These are phyloP conservation scores for Cyclophora punctaria DNA, from an alignment of 2,888 invertebrate species.

Conservation along the genomic window DNA sequence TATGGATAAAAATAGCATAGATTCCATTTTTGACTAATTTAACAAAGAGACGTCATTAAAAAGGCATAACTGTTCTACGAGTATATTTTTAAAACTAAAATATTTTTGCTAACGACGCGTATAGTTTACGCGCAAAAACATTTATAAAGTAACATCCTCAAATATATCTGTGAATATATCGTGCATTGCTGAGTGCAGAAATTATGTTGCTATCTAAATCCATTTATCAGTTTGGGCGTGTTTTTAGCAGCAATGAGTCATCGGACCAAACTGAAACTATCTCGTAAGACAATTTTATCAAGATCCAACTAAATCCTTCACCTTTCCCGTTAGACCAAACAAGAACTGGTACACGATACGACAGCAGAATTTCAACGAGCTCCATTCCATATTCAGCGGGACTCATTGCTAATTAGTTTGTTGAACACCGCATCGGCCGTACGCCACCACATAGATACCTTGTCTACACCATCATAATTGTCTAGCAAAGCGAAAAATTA, in stretches of 20 bases:
- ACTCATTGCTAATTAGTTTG: constrained; percentile 41
- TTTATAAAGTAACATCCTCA: too few relatives aligned
- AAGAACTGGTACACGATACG: constrained; percentile 28
- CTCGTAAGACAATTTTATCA: neutral
- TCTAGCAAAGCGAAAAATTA: neutral
- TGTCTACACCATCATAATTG: constrained; percentile 4
- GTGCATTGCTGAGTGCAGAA: too few relatives aligned
- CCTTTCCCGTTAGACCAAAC: constrained; percentile 36
- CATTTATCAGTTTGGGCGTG: too few relatives aligned
- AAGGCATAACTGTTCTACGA: too few relatives aligned
- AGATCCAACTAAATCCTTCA: constrained; percentile 9
- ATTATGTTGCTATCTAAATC: too few relatives aligned
- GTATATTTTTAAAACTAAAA: too few relatives aligned
- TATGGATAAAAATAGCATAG: too few relatives aligned
- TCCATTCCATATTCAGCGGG: constrained; percentile 37
- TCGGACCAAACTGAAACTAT: neutral
- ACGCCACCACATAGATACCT: constrained; percentile 5
- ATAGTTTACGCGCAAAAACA: too few relatives aligned
- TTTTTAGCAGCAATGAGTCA: neutral
- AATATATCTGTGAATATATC: too few relatives aligned
- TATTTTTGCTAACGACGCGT: too few relatives aligned
- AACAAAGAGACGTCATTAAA: too few relatives aligned
- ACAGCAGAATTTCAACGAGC: constrained; percentile 40
- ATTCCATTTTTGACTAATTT: too few relatives aligned
- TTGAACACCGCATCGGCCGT: constrained; percentile 23